Base-by-base conservation (phyloP, 2,113 vertebrate genomes). In the Semnornis frantzii region DNA sequence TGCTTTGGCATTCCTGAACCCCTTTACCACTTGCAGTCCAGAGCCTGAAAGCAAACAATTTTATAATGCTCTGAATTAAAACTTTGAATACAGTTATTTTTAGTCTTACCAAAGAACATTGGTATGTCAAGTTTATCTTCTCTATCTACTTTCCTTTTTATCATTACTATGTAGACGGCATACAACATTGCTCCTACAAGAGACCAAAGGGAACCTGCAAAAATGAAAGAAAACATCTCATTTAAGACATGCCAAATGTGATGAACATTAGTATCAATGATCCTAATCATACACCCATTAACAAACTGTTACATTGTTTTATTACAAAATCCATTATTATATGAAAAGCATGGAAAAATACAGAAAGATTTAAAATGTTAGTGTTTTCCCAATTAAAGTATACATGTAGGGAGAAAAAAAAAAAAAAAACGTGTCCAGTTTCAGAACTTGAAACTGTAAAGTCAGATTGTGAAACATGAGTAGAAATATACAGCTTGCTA, bases 41-140 rank as follows among this genome's bases (percentile, higher is more conserved):
- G 12, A 60, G 28, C 27, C 57, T 70, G n/a, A 72, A 72, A 82
- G 34, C 17, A 92, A 83, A 66, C 54, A 16, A 62, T 21, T 42
- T 60, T 77, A 71, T 78, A 28, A 73, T 21, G 60, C 15, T 65
- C 3, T 79, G 85, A 94, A 89, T 81, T 39, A 75, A 8, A 88
- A 33, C 4, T 16, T 89, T 21, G 21, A 75, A 34, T 2, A 24
- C 30, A 83, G 21, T 74, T 78, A 88, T 82, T 81, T 50, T 93
- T 31, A 86, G 31, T 85, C 98, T 98, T 97, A 99, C 99, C 99
- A 95, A 99, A 99, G 96, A 99, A 99, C 99, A 99, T 99, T 64
- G 99, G 99, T 93, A 99, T 99, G 97, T 99, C 99, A 21, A 99
- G 98, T 91, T 98, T 99, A 89, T 99, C 99, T 97, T 99, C 99